Base-by-base conservation (phyloP, 2,888 invertebrate genomes). In the Falcaria lacertinaria region DNA sequence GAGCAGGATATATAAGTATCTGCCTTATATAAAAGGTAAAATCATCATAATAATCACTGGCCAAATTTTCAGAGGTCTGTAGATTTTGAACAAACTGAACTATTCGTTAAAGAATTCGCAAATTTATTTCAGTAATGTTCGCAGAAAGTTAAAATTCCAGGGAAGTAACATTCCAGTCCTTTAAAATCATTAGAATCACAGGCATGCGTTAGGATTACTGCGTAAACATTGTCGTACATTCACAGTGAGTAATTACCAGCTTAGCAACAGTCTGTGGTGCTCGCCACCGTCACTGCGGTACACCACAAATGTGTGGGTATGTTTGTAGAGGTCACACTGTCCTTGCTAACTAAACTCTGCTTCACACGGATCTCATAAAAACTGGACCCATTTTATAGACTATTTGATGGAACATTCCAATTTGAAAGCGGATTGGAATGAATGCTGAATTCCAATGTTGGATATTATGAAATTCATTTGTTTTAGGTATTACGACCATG, bases 181-280 rank as follows among this genome's bases (percentile, higher is more conserved):
- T 48, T 17, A 39, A 34, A 25, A 4, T 39, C 33, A 46, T 49
- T 52, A 57, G 51, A 54, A 57, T 56, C 57, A 50, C 60, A 61
- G 46, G 48, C 61, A 66, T 65, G 61, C 53, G 53, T 66, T 54
- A 64, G 67, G 68, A 65, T 73, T 66, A 72, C 68, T 50, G 49
- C 52, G 52, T 59, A 60, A 64, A 59, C 60, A 59, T 54, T 60
- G 65, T 61, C 65, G 69, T 70, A 69, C 66, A 72, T 79, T 75
- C 69, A 57, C 73, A 54, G 72, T 75, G 75, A 80, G 54, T 79
- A 76, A 80, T 79, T 64, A 75, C 63, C 57, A 50, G 74, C 70
- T 77, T 74, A 69, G 60, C 56, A 54, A 54, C 65, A 61, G 57
- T 44, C 50, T 67, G 66, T 54, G 64, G 62, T 57, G 42, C 44